Base-by-base conservation (phyloP, 2,113 vertebrate genomes). In the Calyptomena viridis region DNA sequence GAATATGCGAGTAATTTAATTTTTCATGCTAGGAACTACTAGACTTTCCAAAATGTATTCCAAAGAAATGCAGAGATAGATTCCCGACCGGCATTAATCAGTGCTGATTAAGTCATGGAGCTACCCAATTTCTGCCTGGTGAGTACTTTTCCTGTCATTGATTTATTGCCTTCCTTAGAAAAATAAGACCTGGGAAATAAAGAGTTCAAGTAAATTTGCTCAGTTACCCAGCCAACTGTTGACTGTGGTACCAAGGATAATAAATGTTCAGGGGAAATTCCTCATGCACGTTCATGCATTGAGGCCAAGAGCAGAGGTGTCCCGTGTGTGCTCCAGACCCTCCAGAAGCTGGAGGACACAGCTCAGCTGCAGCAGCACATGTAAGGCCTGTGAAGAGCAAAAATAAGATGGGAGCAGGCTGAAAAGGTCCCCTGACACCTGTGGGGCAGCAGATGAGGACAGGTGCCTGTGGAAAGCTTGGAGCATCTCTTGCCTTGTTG, bases 111-210 rank as follows among this genome's bases (percentile, higher is more conserved):
- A 97, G 94, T 97, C 95, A 87, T 97, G 93, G 91, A 96, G 94
- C 95, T 94, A 97, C 94, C 92, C 94, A 95, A 96, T 97, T 97
- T 96, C 95, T 95, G 93, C 93, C 93, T 96, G 96, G 92, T 97
- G 96, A 96, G 96, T 95, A 95, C 96, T 97, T 96, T 95, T 95
- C 96, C 95, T 96, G 95, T 94, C 96, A 94, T 94, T 95, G 95
- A 96, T 97, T 96, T 96, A 97, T 97, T 95, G 79, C 93, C 92
- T 97, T 95, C 93, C 94, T 96, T 95, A 95, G 87, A 93, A 96
- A 96, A 96, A 96, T 96, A 97, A 95, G 96, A 97, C 91, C 95
- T 93, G 95, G 87, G 90, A 96, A 97, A 95, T 94, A 94, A 95
- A 80, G 93, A 97, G 94, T 96, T 96, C 95, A 97, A 95, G 87